Evolutionary conservation across 2,113 vertebrate species (phyloP), one percentile per base, ranked within the genome.

Genomic region (Pedionomus torquatus): DNA sequence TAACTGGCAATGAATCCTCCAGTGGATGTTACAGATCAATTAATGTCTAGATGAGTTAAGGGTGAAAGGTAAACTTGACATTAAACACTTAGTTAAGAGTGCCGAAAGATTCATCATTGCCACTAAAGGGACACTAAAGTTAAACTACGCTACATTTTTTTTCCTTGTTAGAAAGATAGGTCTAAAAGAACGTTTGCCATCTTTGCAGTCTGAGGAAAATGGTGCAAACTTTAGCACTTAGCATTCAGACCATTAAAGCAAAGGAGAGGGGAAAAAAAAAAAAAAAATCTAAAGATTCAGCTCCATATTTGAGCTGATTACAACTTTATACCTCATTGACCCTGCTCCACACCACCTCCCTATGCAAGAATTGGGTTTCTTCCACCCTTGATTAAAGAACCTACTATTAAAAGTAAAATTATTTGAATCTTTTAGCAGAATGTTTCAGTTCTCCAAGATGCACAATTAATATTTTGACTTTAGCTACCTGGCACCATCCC

Each of bases 31-130:
- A 97, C 95, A 88, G 96, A 96, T 84, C 94, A 96, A 94, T 97
- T 97, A 97, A 96, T 82, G 76, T 89, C 95, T 96, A 55, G 63
- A 96, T 93, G 83, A 97, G 66, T 97, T 96, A 96, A 96, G 82
- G 83, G 81, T 88, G 83, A 94, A 96, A 97, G 90, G 87, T 94
- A 98, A 96, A 92, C 80, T 91, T 96, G 95, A 93, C 80, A 97
- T 97, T 98, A 97, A 97, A 94, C 20, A 20, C 83, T 87, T 90
- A 92, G 89, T 96, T 97, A 97, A 95, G 94, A 97, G 94, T 89
- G 90, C 82, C 90, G 90, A 76, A 95, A 96, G 96, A 97, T 97
- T 96, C 94, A 96, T 97, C 89, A 94, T 68, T 82, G 82, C 87
- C 74, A 71, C 57, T 87, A 84, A 71, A 94, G 39, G 46, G 35